phyloP scores from a whole-genome alignment of 2,113 vertebrate genomes.

The Chauna torquata region DNA sequence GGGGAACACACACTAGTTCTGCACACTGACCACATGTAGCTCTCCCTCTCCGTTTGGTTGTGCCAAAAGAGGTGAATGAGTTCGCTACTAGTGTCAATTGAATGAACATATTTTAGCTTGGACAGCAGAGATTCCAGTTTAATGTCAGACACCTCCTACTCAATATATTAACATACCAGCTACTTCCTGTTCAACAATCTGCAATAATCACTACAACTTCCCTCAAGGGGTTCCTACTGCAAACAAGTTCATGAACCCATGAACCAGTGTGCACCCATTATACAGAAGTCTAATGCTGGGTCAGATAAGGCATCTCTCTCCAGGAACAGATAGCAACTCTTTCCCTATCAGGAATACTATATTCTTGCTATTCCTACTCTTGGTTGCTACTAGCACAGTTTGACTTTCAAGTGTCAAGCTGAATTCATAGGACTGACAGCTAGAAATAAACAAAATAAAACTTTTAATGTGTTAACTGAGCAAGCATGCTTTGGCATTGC shows the following conservation, averaged over 20 bases:
- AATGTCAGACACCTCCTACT: not conserved
- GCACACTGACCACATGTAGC: fast-evolving
- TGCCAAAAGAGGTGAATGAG: not conserved
- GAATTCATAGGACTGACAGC: not conserved
- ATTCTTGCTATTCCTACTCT: not conserved
- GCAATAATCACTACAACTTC: not conserved
- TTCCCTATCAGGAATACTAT: not conserved
- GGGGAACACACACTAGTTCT: not conserved
- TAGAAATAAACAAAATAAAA: not conserved
- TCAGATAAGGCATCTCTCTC: not conserved
- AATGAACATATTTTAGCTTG: fast-evolving
- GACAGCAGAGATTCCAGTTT: not conserved
- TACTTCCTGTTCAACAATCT: not conserved
- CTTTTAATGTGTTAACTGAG: not conserved
- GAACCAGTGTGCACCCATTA: fast-evolving
- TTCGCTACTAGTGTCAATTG: not conserved
- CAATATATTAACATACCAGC: not conserved
- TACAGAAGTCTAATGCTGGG: not conserved
- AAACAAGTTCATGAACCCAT: not conserved
- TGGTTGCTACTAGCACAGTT: not conserved
- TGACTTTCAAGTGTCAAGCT: not conserved
- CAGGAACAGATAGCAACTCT: not conserved
- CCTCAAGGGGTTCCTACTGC: not conserved
- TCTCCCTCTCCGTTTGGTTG: not conserved
- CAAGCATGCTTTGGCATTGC: not conserved